phyloP scores from a whole-genome alignment of 1,140 invertebrate genomes.

The Heliconius hermathena region DNA sequence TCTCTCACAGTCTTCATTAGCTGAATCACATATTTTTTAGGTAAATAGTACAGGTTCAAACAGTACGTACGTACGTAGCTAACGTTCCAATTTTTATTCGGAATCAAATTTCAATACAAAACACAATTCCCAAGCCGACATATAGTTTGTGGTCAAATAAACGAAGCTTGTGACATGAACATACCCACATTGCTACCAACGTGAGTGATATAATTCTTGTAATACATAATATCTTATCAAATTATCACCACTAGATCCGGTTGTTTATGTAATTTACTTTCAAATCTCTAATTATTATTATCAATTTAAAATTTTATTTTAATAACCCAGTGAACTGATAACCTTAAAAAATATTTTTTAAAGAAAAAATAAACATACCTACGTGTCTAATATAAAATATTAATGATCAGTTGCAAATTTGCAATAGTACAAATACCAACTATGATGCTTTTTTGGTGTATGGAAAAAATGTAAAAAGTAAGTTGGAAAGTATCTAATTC shows the following conservation, averaged over 20 bases:
- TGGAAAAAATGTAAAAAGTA: too few relatives aligned
- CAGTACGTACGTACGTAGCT: neutral
- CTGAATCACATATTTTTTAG: too few relatives aligned
- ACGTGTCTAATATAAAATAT: neutral
- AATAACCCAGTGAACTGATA: neutral
- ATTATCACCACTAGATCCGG: conserved; percentile 36
- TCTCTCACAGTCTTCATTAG: too few relatives aligned
- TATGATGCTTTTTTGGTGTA: too few relatives aligned
- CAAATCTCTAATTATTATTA: conserved; percentile 20
- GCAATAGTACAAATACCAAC: too few relatives aligned
- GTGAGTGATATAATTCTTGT: conserved; percentile 34
- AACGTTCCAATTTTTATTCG: neutral
- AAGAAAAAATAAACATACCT: neutral
- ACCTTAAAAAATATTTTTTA: neutral
- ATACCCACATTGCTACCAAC: neutral
- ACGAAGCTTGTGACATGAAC: neutral
- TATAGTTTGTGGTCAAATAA: neutral
- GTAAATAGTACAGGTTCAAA: too few relatives aligned
- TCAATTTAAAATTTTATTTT: neutral
- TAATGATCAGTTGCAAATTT: too few relatives aligned
- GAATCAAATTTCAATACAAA: neutral
- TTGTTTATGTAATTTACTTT: conserved; percentile 27
- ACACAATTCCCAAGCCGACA: neutral
- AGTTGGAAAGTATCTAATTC: too few relatives aligned
- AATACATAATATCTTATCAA: conserved; percentile 36